phyloP scores from a whole-genome alignment of 2,888 invertebrate species.

The Drosophila neotestacea region DNA sequence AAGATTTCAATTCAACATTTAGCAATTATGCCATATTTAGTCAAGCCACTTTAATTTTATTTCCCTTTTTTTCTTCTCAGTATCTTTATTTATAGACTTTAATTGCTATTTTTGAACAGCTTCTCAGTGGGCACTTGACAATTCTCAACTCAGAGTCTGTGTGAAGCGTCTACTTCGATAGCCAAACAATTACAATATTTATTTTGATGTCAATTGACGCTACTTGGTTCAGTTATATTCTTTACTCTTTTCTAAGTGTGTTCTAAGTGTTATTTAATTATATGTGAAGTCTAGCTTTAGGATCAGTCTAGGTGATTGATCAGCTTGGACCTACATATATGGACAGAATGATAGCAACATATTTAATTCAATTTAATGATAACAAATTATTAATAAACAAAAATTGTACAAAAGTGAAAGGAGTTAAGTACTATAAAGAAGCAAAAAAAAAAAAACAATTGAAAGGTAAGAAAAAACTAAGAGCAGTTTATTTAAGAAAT shows the following conservation, averaged over 20 bases:
- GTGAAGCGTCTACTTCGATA: constrained; percentile 11
- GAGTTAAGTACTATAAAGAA: background rate
- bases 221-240: constrained; percentile 22
- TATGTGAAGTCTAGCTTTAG: background rate
- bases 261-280: constrained; percentile 10
- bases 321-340: background rate
- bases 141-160: constrained; percentile 3
- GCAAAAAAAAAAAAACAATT: background rate
- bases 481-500: too few relatives aligned
- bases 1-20: constrained; percentile 24
- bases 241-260: constrained; percentile 2
- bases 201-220: constrained; percentile 28
- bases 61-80: constrained; percentile 8
- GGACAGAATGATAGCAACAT: too few relatives aligned
- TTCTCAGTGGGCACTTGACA: constrained; percentile 42
- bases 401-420: constrained; percentile 3
- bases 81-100: constrained; percentile 61
- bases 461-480: too few relatives aligned
- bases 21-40: constrained; percentile 65
- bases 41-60: constrained; percentile 30
- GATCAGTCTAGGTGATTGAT: background rate
- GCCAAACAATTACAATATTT: constrained; percentile 12
- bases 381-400: too few relatives aligned
- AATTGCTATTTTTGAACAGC: constrained; percentile 68
- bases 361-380: background rate